Base-by-base conservation (phyloP, 53 echinoderm and acorn worm species). In the Echinarachnius parma region DNA sequence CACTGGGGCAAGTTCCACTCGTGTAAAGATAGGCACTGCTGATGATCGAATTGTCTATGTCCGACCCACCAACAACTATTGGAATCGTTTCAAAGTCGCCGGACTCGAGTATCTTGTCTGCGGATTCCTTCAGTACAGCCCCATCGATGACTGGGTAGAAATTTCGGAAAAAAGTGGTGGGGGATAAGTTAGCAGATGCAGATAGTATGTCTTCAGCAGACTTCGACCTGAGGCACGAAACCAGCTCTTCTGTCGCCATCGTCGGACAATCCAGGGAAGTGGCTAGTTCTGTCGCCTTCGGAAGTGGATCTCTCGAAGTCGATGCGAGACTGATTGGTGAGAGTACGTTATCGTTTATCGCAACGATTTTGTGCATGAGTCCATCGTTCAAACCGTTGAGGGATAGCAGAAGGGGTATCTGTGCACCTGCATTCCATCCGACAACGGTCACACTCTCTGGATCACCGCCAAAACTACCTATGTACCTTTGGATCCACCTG, bases 401-500 rank as follows among this genome's bases (percentile, higher is more conserved):
- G 10, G 81, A 48, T 9, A 86, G 62, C 10, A 82, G 32, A 31
- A 75, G 75, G 15, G 75, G 61, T 31, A 82, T 64, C 0, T 58
- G 67, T 1, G 78, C 86, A 5, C 90, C 90, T 2, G 86, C 28
- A 21, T 82, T 82, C 33, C 63, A 26, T 28, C 90, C 90, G 33
- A 82, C 14, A 8, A 81, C 64, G 9, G 86, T 86, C 30, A 90
- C 75, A 22, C 61, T 59, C 36, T 58, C 53, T 1, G 75, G 20
- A 34, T 90, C 80, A 4, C 90, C 90, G 20, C 80, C 82, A 53
- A 90, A 90, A 29, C 71, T 82, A 5, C 76, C 72, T 14, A 90
- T 90, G 37, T 90, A 78, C 24, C 29, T 60, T n/a, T 79, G 64
- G 34, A 86, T 82, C 86, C 86, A 90, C 31, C 78, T 37, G 3